Conservation (phyloP, 2,113 vertebrate genomes). For the Anser brachyrhynchus region DNA sequence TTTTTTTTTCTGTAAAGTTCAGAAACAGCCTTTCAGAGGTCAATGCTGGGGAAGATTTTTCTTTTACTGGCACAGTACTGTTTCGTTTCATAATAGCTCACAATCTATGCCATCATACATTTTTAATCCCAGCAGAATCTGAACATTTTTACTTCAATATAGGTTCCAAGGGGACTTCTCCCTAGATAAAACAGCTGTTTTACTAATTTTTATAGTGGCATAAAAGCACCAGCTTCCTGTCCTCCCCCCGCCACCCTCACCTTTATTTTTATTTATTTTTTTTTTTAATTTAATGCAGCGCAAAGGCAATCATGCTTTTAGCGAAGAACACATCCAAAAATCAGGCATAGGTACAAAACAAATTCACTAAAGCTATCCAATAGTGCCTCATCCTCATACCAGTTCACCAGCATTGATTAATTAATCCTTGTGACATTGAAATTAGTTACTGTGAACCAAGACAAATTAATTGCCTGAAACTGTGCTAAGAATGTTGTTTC, state of each 20-base stretch:
- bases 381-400: neutral
- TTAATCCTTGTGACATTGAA: neutral
- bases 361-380: neutral
- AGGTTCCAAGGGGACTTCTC: neutral
- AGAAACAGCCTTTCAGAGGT: neutral
- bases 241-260: no score
- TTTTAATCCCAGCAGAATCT: neutral
- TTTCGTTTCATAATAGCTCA: neutral
- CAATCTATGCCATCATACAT: neutral
- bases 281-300: neutral
- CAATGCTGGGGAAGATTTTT: fast-evolving
- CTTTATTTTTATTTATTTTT: no score
- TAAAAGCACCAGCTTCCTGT: fast-evolving
- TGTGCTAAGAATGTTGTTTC: neutral
- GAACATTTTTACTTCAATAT: neutral
- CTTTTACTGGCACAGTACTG: no score
- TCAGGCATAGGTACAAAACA: fast-evolving
- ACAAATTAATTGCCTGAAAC: neutral
- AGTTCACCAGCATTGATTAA: neutral
- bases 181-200: neutral
- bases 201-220: neutral
- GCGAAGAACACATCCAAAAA: neutral
- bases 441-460: constrained; percentile 11
- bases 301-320: neutral
- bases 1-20: neutral